phyloP scores from a whole-genome alignment of 2,888 invertebrate species.

The Drosophila borborema region DNA sequence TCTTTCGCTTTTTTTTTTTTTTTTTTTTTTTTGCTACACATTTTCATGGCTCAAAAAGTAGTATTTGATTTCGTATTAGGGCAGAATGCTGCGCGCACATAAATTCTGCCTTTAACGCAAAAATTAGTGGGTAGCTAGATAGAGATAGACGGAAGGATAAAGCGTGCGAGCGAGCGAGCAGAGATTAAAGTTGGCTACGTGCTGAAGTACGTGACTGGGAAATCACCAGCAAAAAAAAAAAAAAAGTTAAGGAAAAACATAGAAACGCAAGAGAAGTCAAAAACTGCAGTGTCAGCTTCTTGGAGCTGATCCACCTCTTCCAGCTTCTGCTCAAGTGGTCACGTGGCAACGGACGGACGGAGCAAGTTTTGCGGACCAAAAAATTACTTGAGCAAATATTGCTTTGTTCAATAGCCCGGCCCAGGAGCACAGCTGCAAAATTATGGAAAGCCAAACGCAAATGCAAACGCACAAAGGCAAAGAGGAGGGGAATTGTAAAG shows the following conservation, averaged over 20 bases:
- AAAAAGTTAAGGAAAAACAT: background rate
- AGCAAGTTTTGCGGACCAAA: constrained; percentile 56
- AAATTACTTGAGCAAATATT: constrained; percentile 74
- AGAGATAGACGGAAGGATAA: background rate
- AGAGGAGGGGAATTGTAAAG: background rate
- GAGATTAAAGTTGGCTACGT: constrained; percentile 78
- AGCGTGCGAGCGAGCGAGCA: constrained; percentile 24
- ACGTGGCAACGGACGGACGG: constrained; percentile 50
- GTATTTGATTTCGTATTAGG: constrained; percentile 76
- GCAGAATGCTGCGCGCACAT: constrained; percentile 72
- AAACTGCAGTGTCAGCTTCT: constrained; percentile 56
- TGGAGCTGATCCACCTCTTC: constrained; percentile 7
- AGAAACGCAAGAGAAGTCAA: constrained; percentile 19
- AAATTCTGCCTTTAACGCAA: constrained; percentile 74
- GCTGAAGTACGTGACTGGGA: constrained; percentile 72
- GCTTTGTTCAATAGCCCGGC: constrained; percentile 66
- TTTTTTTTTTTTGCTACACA: constrained; percentile 16
- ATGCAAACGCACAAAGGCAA: constrained; percentile 21
- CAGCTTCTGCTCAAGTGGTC: constrained; percentile 48
- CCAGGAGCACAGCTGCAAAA: constrained; percentile 52
- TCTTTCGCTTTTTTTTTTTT: constrained; percentile 18
- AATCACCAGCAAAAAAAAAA: constrained; percentile 39
- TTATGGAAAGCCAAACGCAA: constrained; percentile 57
- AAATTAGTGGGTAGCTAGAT: constrained; percentile 63
- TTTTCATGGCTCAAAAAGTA: constrained; percentile 62